These are phyloP conservation scores for Drosophila biarmipes DNA, from an alignment of 1,140 invertebrate species.

Conservation along the genomic window DNA sequence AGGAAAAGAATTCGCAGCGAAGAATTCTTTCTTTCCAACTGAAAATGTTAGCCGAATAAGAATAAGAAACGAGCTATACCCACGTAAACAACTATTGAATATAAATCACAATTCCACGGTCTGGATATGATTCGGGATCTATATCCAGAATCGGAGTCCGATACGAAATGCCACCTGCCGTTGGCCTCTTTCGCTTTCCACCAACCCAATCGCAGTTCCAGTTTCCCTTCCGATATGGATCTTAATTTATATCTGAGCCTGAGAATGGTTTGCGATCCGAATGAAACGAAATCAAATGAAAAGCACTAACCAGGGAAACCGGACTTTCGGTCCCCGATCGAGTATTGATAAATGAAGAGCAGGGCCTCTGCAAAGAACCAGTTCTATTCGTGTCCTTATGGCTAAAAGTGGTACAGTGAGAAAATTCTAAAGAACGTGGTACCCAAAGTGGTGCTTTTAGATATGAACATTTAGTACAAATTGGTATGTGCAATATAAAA, in stretches of 20 bases:
- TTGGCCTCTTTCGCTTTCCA: constrained; percentile 20
- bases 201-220: constrained; percentile 30
- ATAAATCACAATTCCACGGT: constrained; percentile 65
- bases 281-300: constrained; percentile 54
- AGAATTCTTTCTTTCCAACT: constrained; percentile 14
- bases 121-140: constrained; percentile 23
- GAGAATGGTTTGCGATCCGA: constrained; percentile 38
- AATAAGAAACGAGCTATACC: constrained; percentile 36
- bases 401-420: constrained; percentile 5
- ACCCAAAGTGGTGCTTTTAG: not conserved
- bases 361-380: constrained; percentile 55
- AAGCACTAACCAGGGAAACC: constrained; percentile 54
- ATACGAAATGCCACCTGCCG: constrained; percentile 59
- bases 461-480: too few species aligned
- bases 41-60: constrained; percentile 29
- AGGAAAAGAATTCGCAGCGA: not conserved
- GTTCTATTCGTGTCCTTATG: constrained; percentile 55
- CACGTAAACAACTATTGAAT: constrained; percentile 64
- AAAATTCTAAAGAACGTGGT: not conserved
- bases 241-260: constrained; percentile 67
- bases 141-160: constrained; percentile 1
- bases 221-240: constrained; percentile 70
- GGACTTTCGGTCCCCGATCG: constrained; percentile 38
- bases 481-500: not conserved
- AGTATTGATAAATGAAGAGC: constrained; percentile 74